These are phyloP conservation scores for Eubucco bourcierii DNA, from an alignment of 2,113 vertebrate genomes.

Conservation along the genomic window DNA sequence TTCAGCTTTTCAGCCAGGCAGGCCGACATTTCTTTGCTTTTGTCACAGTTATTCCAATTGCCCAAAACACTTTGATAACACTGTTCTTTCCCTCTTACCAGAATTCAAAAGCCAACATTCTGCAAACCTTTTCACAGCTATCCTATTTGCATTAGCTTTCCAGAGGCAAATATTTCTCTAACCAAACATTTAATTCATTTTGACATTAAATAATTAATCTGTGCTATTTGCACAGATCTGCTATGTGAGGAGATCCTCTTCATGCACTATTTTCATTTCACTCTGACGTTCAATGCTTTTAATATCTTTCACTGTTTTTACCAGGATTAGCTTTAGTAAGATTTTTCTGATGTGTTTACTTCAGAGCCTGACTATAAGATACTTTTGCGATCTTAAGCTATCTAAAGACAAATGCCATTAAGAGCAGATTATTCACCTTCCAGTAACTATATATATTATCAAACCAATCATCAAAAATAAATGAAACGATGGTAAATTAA, in stretches of 20 bases:
- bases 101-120: not conserved
- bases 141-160: not conserved
- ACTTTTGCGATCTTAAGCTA: not conserved
- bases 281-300: not conserved
- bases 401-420: not conserved
- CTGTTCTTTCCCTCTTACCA: not conserved
- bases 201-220: not conserved
- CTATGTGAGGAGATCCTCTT: not conserved
- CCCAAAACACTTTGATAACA: not conserved
- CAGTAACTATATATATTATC: not conserved
- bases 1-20: not conserved
- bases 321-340: not conserved
- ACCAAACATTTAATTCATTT: not conserved
- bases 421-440: not conserved
- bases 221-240: not conserved
- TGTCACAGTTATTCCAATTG: not conserved
- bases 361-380: not conserved
- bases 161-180: not conserved
- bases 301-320: not conserved
- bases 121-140: not conserved
- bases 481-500: not conserved
- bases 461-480: not conserved
- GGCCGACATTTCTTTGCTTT: not conserved
- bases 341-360: not conserved
- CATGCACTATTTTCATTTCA: not conserved